Evolutionary conservation across 2,888 invertebrate species (phyloP).

Genomic region (Cinara cedri): DNA sequence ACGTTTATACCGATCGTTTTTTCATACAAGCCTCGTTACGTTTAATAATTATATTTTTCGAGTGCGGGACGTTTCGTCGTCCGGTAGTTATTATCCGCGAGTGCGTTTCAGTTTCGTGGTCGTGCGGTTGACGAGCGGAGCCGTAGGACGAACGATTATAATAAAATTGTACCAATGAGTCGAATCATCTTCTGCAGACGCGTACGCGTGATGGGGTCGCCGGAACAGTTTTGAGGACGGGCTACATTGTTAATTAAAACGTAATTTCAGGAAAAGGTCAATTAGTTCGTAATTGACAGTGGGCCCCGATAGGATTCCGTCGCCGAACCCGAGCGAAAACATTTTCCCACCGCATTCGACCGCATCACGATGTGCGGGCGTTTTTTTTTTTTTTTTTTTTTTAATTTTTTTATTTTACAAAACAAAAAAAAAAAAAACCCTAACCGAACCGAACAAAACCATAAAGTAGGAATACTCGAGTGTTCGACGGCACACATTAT

Average conservation of each 20-base stretch:
- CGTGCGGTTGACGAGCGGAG: too few species aligned
- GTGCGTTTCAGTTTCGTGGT: too few species aligned
- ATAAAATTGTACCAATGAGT: slow-evolving; percentile 3
- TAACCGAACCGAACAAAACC: too few species aligned
- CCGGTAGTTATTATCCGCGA: too few species aligned
- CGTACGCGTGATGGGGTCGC: not conserved
- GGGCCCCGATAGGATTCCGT: slow-evolving; percentile 28
- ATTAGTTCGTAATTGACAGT: slow-evolving; percentile 41
- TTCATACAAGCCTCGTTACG: too few species aligned
- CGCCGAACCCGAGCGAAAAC: slow-evolving; percentile 15
- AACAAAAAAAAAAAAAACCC: not conserved
- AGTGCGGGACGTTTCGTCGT: too few species aligned
- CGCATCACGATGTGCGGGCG: not conserved
- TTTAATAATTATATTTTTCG: too few species aligned
- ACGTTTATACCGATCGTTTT: too few species aligned
- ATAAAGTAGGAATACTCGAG: not conserved
- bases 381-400: not conserved
- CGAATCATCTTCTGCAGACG: slow-evolving; percentile 27
- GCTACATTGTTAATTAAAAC: slow-evolving; percentile 45
- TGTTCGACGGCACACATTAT: too few species aligned
- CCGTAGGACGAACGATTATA: slow-evolving; percentile 30
- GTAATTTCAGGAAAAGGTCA: slow-evolving; percentile 52
- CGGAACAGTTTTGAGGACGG: slow-evolving; percentile 23
- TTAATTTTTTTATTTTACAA: too few species aligned
- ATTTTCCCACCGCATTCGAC: slow-evolving; percentile 20